Conservation (phyloP, 2,797 vertebrate species). For the Orestias chungarensis region DNA sequence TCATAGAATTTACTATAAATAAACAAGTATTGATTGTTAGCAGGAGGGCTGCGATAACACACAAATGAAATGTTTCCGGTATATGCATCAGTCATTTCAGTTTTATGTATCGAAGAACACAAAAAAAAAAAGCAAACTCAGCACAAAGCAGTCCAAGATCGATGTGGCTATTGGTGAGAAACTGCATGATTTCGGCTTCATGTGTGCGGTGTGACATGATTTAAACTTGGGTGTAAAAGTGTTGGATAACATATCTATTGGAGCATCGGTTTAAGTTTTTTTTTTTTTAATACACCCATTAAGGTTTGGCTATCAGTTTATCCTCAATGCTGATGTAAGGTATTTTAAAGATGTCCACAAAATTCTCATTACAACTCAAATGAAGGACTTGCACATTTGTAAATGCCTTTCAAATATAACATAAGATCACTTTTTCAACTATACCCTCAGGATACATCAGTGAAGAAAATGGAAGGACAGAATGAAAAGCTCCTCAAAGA, state of each 20-base stretch:
- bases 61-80: background rate
- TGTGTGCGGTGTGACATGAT: background rate
- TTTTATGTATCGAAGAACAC: background rate
- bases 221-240: background rate
- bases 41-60: too few species aligned
- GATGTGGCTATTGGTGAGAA: background rate
- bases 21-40: background rate
- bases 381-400: constrained; percentile 12
- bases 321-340: background rate
- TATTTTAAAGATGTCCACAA: constrained; percentile 5
- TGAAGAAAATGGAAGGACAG: constrained; percentile 62
- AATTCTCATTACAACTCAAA: background rate
- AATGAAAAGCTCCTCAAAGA: constrained; percentile 80
- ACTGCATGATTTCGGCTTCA: background rate
- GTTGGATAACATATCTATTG: background rate
- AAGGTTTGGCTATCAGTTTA: background rate
- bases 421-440: constrained; percentile 56
- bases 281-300: background rate
- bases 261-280: constrained; percentile 1
- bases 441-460: constrained; percentile 28
- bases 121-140: background rate
- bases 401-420: constrained; percentile 41
- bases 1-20: background rate
- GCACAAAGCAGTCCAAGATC: background rate
- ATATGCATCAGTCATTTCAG: background rate